Percentiles rank a stretch among this genome's conserved stretches.
Conservation (phyloP, 2,888 invertebrate genomes). For the Stegophylla sp. region DNA sequence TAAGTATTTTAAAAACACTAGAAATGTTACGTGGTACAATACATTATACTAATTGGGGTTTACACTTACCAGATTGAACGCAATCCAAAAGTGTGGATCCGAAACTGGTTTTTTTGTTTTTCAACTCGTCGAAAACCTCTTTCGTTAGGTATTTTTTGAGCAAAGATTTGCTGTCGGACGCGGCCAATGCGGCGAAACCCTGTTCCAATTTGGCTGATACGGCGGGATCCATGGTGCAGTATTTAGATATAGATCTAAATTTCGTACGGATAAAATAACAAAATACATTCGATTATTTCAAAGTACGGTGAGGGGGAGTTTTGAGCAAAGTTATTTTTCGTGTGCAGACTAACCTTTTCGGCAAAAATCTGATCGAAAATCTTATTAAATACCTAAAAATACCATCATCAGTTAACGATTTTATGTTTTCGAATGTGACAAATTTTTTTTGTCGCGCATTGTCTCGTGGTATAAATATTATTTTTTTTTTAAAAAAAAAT, state of each 20-base stretch:
- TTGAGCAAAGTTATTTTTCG: too few relatives aligned
- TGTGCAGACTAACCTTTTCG: background rate
- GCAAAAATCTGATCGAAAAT: background rate
- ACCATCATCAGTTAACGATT: too few relatives aligned
- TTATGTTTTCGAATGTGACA: too few relatives aligned
- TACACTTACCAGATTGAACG: conserved; percentile 87
- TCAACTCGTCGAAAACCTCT: conserved; percentile 88
- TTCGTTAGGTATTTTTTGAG: conserved; percentile 94
- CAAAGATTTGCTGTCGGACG: conserved; percentile 91
- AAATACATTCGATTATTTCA: background rate
- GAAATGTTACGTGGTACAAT: background rate
- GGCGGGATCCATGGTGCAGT: conserved; percentile 78
- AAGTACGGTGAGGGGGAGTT: too few relatives aligned
- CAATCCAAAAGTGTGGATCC: conserved; percentile 92
- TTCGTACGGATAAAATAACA: background rate
- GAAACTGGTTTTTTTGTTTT: conserved; percentile 91
- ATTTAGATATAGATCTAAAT: conserved; percentile 28
- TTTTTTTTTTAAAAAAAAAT: too few relatives aligned
- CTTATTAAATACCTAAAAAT: too few relatives aligned
- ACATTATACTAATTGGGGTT: background rate
- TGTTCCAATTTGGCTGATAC: conserved; percentile 89
- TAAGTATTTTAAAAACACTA: too few relatives aligned
- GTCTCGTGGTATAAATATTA: too few relatives aligned
- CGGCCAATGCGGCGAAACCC: conserved; percentile 85
- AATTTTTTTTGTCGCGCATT: too few relatives aligned